These are phyloP conservation scores for Xiphophorus couchianus DNA, from an alignment of 2,113 vertebrate genomes.

Conservation along the genomic window DNA sequence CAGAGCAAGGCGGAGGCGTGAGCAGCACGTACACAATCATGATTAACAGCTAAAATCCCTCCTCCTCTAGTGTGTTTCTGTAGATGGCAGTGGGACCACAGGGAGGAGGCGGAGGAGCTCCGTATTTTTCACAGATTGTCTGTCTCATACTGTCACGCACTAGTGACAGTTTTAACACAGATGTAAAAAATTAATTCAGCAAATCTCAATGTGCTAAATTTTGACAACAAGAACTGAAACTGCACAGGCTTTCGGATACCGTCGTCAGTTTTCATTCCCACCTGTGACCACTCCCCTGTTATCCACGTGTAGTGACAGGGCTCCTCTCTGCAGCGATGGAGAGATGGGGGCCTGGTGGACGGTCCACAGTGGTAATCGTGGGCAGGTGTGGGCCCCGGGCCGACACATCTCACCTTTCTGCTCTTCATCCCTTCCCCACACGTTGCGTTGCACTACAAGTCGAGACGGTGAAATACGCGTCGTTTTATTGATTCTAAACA, in stretches of 20 bases:
- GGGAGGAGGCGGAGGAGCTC: too few species aligned
- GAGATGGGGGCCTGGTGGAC: conserved; percentile 71
- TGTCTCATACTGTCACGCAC: too few species aligned
- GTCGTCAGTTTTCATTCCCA: conserved; percentile 51
- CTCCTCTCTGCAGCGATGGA: conserved; percentile 75
- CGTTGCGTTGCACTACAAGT: conserved; percentile 83
- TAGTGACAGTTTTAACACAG: neutral
- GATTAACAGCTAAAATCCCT: too few species aligned
- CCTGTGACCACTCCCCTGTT: conserved; percentile 87
- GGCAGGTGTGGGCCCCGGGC: conserved; percentile 70
- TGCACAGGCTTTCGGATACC: neutral
- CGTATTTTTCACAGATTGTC: too few species aligned
- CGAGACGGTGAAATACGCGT: conserved; percentile 41
- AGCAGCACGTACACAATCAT: too few species aligned
- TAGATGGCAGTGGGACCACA: too few species aligned
- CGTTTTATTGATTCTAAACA: conserved; percentile 35
- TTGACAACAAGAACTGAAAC: neutral
- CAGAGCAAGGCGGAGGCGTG: too few species aligned
- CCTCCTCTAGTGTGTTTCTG: too few species aligned
- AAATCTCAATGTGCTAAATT: neutral
- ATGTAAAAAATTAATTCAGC: neutral
- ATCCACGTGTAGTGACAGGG: conserved; percentile 84
- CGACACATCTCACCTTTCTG: conserved; percentile 82
- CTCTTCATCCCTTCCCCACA: conserved; percentile 78
- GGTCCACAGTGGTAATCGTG: conserved; percentile 83